Evolutionary conservation across 2,888 invertebrate genomes (phyloP).

Genomic region (Lagria hirta): DNA sequence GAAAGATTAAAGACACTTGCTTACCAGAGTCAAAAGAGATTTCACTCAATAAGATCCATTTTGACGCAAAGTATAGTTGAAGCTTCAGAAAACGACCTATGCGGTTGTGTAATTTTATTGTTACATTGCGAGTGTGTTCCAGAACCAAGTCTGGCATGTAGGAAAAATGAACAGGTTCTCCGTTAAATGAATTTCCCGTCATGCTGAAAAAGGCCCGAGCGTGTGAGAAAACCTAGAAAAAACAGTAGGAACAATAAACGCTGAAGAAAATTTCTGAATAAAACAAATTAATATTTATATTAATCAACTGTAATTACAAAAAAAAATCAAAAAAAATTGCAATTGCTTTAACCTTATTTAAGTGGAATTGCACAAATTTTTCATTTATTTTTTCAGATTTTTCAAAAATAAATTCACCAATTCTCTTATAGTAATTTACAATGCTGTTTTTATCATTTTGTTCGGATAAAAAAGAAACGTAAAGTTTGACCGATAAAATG

Average conservation of each 20-base stretch:
- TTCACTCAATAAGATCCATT: conserved; percentile 87
- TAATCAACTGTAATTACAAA: too few relatives aligned
- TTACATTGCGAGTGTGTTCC: conserved; percentile 79
- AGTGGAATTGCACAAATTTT: too few relatives aligned
- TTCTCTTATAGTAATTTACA: too few relatives aligned
- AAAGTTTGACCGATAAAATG: too few relatives aligned
- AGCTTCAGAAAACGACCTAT: conserved; percentile 74
- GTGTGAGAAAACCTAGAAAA: conserved; percentile 69
- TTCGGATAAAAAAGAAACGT: too few relatives aligned
- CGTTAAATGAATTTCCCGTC: conserved; percentile 69
- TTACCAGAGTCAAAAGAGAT: conserved; percentile 79
- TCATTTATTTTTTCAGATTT: too few relatives aligned
- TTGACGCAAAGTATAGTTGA: conserved; percentile 75
- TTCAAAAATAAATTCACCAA: too few relatives aligned
- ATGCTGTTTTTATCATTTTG: too few relatives aligned
- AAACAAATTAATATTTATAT: too few relatives aligned
- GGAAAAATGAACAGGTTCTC: conserved; percentile 72
- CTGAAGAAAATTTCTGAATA: not conserved
- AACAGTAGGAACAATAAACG: conserved; percentile 4
- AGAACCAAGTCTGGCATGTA: conserved; percentile 74
- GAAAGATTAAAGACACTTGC: conserved; percentile 37
- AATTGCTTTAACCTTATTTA: too few relatives aligned
- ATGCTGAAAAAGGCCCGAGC: conserved; percentile 77
- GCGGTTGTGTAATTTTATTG: conserved; percentile 75
- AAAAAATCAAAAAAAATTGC: too few relatives aligned